Conservation (phyloP, 2,797 vertebrate genomes). For the Leptodactylus fallax region DNA sequence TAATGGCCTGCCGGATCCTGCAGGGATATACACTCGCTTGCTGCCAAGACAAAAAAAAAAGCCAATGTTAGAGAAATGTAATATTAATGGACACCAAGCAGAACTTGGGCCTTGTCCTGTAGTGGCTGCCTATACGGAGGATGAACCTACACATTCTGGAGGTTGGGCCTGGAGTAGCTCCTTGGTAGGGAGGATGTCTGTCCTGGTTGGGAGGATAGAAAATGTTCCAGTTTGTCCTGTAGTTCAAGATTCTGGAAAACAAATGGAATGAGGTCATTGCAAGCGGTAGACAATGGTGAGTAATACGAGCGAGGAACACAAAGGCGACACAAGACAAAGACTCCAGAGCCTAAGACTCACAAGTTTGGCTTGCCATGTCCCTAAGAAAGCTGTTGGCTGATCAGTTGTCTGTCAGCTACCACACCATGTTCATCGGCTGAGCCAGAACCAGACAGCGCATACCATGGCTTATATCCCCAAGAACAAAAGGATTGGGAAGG, state of each 20-base stretch:
- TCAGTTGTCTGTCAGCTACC: no score
- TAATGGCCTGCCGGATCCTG: constrained; percentile 81
- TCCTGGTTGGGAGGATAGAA: constrained; percentile 77
- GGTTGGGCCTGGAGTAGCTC: accelerated
- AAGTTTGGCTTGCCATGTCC: no score
- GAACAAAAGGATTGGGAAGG: no score
- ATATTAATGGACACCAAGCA: neutral
- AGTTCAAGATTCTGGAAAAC: constrained; percentile 74
- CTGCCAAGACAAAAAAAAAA: constrained; percentile 70
- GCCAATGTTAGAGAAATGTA: neutral
- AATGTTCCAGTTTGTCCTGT: constrained; percentile 91
- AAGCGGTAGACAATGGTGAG: neutral
- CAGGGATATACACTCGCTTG: constrained; percentile 79
- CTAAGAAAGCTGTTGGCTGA: no score
- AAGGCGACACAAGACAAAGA: no score
- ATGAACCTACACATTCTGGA: constrained; percentile 21
- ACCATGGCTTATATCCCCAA: no score
- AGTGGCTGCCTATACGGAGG: no score
- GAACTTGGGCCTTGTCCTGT: neutral
- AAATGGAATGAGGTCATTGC: neutral
- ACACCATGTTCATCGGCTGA: no score
- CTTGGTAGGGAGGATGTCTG: constrained; percentile 36
- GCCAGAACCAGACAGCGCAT: no score
- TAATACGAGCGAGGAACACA: neutral
- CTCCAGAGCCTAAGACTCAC: no score